phyloP scores from a whole-genome alignment of 2,888 invertebrate species.

The Allolobophora icterica region DNA sequence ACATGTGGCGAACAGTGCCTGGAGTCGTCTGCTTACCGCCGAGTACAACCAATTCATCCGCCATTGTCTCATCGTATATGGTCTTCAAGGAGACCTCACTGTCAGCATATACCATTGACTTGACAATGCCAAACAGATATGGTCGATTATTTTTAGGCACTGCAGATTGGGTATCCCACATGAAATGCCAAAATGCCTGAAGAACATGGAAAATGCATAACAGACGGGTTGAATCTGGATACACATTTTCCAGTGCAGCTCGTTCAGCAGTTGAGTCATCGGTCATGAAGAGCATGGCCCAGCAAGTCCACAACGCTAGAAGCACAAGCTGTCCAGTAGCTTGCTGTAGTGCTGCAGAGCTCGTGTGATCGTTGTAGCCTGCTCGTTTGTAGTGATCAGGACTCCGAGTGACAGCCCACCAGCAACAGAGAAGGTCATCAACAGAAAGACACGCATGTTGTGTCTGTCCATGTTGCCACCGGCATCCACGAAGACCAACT shows the following conservation, averaged over 20 bases:
- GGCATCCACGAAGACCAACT: conserved; percentile 23
- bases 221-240: conserved; percentile 19
- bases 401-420: background rate
- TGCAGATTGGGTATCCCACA: background rate
- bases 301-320: background rate
- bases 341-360: background rate
- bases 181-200: conserved; percentile 14
- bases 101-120: background rate
- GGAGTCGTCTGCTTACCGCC: background rate
- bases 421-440: conserved; percentile 23
- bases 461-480: conserved; percentile 6
- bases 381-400: background rate
- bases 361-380: background rate
- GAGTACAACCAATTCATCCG: background rate
- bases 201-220: conserved; percentile 33
- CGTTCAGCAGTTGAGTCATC: conserved; percentile 14
- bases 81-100: background rate
- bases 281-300: conserved; percentile 26
- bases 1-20: background rate
- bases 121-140: background rate
- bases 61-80: background rate
- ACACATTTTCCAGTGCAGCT: background rate
- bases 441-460: conserved; percentile 1
- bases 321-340: background rate
- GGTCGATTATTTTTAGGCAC: background rate